Conservation (phyloP, 1,140 invertebrate species). For the Drosophila micromelanica region DNA sequence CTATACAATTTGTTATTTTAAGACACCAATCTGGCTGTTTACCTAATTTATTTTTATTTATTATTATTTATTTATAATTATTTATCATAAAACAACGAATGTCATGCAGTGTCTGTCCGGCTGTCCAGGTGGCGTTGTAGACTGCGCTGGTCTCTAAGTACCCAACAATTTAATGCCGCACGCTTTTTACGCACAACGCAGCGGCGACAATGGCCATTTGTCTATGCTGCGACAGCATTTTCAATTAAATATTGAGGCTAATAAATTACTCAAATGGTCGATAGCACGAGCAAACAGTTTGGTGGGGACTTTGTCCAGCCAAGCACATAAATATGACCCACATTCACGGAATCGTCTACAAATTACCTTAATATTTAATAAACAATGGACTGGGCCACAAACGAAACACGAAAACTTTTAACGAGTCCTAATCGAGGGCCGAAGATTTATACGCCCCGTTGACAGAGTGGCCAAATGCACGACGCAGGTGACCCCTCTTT, state of each 20-base stretch:
- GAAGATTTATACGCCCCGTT: slow-evolving; percentile 68
- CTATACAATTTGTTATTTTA: not conserved
- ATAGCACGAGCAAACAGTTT: slow-evolving; percentile 10
- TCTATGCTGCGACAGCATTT: slow-evolving; percentile 69
- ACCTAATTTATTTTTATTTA: no score
- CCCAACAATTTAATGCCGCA: slow-evolving; percentile 57
- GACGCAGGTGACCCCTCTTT: slow-evolving; percentile 40
- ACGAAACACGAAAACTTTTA: slow-evolving; percentile 46
- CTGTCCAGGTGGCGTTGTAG: not conserved
- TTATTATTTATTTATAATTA: no score
- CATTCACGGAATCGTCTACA: slow-evolving; percentile 69
- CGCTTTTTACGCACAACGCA: slow-evolving; percentile 47
- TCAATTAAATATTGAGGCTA: slow-evolving; percentile 76
- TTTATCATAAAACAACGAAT: slow-evolving; percentile 60
- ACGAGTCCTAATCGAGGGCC: slow-evolving; percentile 35
- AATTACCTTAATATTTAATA: slow-evolving; percentile 82
- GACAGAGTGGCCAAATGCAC: slow-evolving; percentile 32
- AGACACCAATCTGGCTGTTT: slow-evolving; percentile 12
- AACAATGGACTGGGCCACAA: slow-evolving; percentile 43
- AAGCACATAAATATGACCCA: slow-evolving; percentile 67
- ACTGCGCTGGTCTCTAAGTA: slow-evolving; percentile 30
- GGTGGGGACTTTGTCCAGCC: slow-evolving; percentile 30
- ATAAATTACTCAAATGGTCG: slow-evolving; percentile 62
- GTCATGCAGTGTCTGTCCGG: slow-evolving; percentile 7
- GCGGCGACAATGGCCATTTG: slow-evolving; percentile 53